A percentile compares a stretch with the other conserved stretches of the same genome.
Evolutionary conservation across 2,888 invertebrate genomes (phyloP).

Genomic region (Scaptomyza cyrtandrae): DNA sequence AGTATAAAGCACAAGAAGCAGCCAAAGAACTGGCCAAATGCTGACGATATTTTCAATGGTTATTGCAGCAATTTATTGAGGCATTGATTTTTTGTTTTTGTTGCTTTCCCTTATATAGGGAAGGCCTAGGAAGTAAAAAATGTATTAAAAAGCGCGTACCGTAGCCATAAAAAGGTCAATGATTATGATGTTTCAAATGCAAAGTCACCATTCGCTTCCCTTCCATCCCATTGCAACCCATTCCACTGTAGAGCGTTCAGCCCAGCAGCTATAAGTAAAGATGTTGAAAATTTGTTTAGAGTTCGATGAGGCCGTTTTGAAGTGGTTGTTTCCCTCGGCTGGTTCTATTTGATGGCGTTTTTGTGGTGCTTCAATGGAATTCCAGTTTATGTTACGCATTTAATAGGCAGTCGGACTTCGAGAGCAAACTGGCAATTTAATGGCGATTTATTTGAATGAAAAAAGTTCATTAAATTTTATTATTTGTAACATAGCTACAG

Average conservation of each 20-base stretch:
- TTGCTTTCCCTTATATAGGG: background rate
- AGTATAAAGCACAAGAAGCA: background rate
- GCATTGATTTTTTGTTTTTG: constrained; percentile 60
- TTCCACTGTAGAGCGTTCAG: constrained; percentile 30
- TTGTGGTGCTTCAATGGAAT: constrained; percentile 43
- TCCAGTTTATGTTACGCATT: constrained; percentile 5
- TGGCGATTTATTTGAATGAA: background rate
- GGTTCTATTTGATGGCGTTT: constrained; percentile 27
- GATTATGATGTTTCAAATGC: constrained; percentile 65
- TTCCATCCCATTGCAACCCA: background rate
- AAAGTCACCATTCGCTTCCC: constrained; percentile 32
- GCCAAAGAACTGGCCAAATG: constrained; percentile 28
- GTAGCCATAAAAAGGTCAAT: constrained; percentile 73
- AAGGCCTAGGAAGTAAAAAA: constrained; percentile 65
- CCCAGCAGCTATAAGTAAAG: constrained; percentile 15
- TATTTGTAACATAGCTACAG: background rate
- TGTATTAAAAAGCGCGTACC: constrained; percentile 71
- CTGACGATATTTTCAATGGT: constrained; percentile 56
- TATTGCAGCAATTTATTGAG: constrained; percentile 68
- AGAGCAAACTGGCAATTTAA: background rate
- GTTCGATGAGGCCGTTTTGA: constrained; percentile 39
- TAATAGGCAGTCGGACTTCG: constrained; percentile 3
- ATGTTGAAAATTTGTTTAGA: constrained; percentile 49
- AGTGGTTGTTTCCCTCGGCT: constrained; percentile 20
- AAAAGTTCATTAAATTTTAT: constrained; percentile 4